phyloP scores from a whole-genome alignment of 2,797 vertebrate species.

The Hypotaenidia okinawae region DNA sequence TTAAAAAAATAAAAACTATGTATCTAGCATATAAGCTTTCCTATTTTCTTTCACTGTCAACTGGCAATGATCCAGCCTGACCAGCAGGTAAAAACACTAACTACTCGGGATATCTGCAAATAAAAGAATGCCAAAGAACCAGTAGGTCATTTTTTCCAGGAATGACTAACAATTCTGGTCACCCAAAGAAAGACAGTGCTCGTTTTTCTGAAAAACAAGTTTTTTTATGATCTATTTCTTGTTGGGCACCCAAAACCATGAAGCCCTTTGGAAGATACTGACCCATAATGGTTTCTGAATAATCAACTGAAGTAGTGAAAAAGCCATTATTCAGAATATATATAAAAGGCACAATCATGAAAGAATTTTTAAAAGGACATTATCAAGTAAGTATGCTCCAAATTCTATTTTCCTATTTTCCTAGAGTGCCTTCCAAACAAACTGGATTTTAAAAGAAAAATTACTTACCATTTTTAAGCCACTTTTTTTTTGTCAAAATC shows the following conservation, averaged over 20 bases:
- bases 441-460: slow-evolving; percentile 1
- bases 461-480: not conserved
- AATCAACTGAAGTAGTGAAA: slow-evolving; percentile 37
- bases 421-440: not conserved
- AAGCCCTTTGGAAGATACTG: slow-evolving; percentile 40
- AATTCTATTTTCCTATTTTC: slow-evolving; percentile 14
- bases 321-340: slow-evolving; percentile 8
- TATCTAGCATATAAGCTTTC: slow-evolving; percentile 49
- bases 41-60: slow-evolving; percentile 60
- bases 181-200: not conserved
- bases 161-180: slow-evolving; percentile 30
- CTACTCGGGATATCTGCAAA: slow-evolving; percentile 39
- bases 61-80: slow-evolving; percentile 65
- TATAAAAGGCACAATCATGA: slow-evolving; percentile 72
- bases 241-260: slow-evolving; percentile 1
- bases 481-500: not conserved
- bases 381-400: slow-evolving; percentile 59
- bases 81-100: slow-evolving; percentile 73
- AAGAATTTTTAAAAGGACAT: slow-evolving; percentile 57
- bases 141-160: not conserved
- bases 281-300: slow-evolving; percentile 20
- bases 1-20: slow-evolving; percentile 52
- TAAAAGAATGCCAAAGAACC: slow-evolving; percentile 6
- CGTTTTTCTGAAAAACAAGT: not conserved
- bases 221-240: not conserved